A percentile compares a stretch with the other conserved stretches of the same genome.
Evolutionary conservation across 2,113 vertebrate genomes (phyloP).

Genomic region (Steatornis caripensis): DNA sequence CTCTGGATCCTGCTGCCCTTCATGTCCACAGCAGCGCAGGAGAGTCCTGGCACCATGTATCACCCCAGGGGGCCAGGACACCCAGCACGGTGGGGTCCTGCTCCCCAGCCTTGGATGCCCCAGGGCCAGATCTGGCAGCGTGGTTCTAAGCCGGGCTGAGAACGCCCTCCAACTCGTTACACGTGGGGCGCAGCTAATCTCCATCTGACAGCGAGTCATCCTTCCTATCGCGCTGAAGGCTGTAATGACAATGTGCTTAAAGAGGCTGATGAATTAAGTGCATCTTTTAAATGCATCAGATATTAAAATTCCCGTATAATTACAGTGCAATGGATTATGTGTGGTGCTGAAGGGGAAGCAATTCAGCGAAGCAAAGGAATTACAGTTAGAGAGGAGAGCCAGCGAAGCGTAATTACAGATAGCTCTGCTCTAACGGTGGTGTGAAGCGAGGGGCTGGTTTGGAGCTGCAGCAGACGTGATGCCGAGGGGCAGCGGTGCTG

Average conservation of each 20-base stretch:
- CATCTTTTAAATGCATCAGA: conserved; percentile 49
- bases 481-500: rapidly evolving
- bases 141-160: not conserved
- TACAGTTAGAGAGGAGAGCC: not conserved
- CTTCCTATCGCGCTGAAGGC: not conserved
- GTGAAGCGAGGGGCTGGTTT: not conserved
- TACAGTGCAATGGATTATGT: conserved; percentile 38
- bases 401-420: not conserved
- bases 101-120: not conserved
- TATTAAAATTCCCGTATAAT: conserved; percentile 47
- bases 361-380: not conserved
- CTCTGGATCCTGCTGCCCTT: not conserved
- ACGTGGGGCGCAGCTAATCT: conserved; percentile 27
- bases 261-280: conserved; percentile 57
- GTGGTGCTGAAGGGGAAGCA: conserved; percentile 38
- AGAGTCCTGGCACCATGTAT: not conserved
- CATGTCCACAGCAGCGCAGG: rapidly evolving
- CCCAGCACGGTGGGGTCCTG: rapidly evolving
- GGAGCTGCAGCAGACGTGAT: not conserved
- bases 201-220: conserved; percentile 50
- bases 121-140: not conserved
- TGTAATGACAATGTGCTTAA: not conserved
- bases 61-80: rapidly evolving
- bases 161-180: not conserved
- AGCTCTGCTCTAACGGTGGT: not conserved